Base-by-base conservation (phyloP, 2,113 vertebrate genomes). In the Vombatus ursinus region DNA sequence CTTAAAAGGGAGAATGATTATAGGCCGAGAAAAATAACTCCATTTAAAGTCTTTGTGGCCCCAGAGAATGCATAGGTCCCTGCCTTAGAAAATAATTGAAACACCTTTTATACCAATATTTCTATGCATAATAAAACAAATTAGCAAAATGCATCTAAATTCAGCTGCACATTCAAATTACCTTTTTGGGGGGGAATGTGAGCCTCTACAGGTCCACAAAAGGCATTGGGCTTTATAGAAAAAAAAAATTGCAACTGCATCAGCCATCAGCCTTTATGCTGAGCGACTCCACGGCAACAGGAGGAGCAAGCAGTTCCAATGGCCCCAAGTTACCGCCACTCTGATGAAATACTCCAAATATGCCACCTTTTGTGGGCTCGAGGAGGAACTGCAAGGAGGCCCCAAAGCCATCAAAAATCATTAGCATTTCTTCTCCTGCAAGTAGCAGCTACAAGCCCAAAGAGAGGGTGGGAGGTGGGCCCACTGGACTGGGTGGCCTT, bases 1-100 rank as follows among this genome's bases (percentile, higher is more conserved):
- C 99, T 99, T 99, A 99, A 99, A 99, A 99, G 99, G 98, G 99
- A 99, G 99, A 99, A 99, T 97, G 99, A 99, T 99, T 99, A 99
- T 99, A 99, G 99, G 98, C 99, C 99, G 99, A 99, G 99, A 99
- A 99, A 99, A 99, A 99, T 99, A 99, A 99, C 99, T 99, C 99
- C 99, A 99, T 99, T 99, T 99, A 99, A 99, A 99, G 99, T 99
- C 99, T 99, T 99, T 99, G 99, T 99, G 99, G 98, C 98, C 98
- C 98, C 93, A 94, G 98, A 99, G 99, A 99, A 99, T 99, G 99
- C 99, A 99, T 99, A 99, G 99, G 99, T 99, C 99, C 98, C 99
- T 99, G 99, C 99, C 98, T 98, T 97, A 97, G 98, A 99, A 99
- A 99, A 99, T 99, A 98, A 98, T 98, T 99, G 98, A 99, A 99